phyloP scores from a whole-genome alignment of 2,888 invertebrate species.

The Ecliptopera silaceata region DNA sequence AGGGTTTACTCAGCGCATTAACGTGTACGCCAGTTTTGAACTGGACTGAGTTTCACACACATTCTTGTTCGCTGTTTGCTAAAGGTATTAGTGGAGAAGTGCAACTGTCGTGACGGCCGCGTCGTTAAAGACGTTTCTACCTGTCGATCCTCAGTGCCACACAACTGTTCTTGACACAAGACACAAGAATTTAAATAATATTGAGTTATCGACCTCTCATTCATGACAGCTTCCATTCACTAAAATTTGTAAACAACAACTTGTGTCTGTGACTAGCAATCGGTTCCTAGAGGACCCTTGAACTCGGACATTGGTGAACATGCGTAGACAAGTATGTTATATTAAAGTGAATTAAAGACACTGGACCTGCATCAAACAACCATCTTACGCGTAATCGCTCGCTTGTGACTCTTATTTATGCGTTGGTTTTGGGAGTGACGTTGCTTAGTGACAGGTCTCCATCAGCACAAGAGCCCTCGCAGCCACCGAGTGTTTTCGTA shows the following conservation, averaged over 20 bases:
- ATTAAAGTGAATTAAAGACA: constrained; percentile 75
- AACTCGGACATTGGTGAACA: constrained; percentile 43
- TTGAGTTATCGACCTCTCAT: constrained; percentile 30
- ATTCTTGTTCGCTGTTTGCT: constrained; percentile 58
- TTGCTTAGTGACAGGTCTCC: constrained; percentile 65
- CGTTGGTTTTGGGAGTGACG: constrained; percentile 44
- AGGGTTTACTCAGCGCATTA: constrained; percentile 66
- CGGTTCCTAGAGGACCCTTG: constrained; percentile 56
- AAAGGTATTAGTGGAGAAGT: constrained; percentile 61
- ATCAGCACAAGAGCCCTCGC: constrained; percentile 77
- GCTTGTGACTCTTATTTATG: constrained; percentile 11
- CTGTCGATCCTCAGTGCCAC: constrained; percentile 26
- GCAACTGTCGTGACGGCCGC: constrained; percentile 65
- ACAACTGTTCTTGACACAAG: constrained; percentile 22
- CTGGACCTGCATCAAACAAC: constrained; percentile 52
- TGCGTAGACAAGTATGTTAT: constrained; percentile 51
- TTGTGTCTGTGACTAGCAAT: constrained; percentile 57
- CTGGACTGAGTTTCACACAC: constrained; percentile 74
- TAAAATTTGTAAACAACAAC: constrained; percentile 54
- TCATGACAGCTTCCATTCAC: constrained; percentile 38
- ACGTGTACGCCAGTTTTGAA: constrained; percentile 65
- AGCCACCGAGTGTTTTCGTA: constrained; percentile 79
- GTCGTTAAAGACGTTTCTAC: constrained; percentile 34
- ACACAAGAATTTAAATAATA: constrained; percentile 21
- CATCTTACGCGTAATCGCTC: constrained; percentile 66